These are phyloP conservation scores for Noctua janthina DNA, from an alignment of 2,888 invertebrate species.

Conservation along the genomic window DNA sequence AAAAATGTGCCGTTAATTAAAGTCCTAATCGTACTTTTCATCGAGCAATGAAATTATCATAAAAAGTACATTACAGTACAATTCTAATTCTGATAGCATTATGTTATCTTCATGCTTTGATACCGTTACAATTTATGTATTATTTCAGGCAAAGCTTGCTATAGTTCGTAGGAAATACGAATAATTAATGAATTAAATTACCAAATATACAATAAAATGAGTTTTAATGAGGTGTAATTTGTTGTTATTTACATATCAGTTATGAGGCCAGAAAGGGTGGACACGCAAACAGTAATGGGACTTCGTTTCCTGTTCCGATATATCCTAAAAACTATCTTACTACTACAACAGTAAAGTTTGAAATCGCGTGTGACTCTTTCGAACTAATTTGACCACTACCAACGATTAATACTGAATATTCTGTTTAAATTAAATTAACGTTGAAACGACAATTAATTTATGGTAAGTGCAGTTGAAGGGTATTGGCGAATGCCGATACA, in stretches of 20 bases:
- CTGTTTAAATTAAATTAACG: constrained; percentile 64
- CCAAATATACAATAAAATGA: constrained; percentile 59
- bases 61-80: constrained; percentile 75
- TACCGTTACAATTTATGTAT: constrained; percentile 73
- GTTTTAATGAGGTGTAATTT: constrained; percentile 66
- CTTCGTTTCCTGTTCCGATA: constrained; percentile 37
- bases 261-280: constrained; percentile 60
- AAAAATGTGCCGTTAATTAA: constrained; percentile 57
- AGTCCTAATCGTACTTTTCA: constrained; percentile 62
- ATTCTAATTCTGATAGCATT: constrained; percentile 75
- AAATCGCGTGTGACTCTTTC: constrained; percentile 11
- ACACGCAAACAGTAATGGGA: constrained; percentile 53
- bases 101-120: constrained; percentile 72
- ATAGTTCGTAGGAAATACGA: constrained; percentile 49
- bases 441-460: constrained; percentile 67
- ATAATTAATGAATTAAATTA: constrained; percentile 62
- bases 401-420: constrained; percentile 58
- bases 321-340: constrained; percentile 32
- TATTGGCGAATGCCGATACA: constrained; percentile 61
- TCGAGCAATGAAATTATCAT: constrained; percentile 75
- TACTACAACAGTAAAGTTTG: constrained; percentile 1
- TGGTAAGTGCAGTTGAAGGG: constrained; percentile 67
- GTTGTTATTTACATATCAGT: constrained; percentile 65
- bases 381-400: constrained; percentile 56
- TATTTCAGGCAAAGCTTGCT: constrained; percentile 62